Conservation (phyloP, 2,113 vertebrate genomes). For the Callocephalon fimbriatum region DNA sequence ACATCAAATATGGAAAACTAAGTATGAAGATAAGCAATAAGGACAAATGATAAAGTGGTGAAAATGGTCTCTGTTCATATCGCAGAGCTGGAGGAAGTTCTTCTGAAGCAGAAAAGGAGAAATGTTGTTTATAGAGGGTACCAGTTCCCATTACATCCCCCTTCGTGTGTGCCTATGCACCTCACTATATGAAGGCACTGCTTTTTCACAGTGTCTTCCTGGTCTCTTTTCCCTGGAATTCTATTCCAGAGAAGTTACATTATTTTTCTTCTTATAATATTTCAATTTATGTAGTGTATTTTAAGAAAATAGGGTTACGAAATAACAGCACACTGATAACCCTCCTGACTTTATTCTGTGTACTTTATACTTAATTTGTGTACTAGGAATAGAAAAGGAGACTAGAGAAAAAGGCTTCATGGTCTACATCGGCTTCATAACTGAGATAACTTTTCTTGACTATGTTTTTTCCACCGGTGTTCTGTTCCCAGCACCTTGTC, state of each 20-base stretch:
- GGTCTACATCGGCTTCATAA: neutral
- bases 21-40: neutral
- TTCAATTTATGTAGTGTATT: neutral
- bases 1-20: neutral
- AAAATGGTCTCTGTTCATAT: neutral
- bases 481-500: neutral
- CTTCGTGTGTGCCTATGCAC: rapidly evolving
- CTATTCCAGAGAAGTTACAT: neutral
- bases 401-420: neutral
- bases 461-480: neutral
- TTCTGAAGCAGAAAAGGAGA: neutral
- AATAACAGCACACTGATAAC: neutral
- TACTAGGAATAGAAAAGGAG: neutral
- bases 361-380: neutral
- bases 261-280: neutral
- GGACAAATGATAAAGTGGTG: neutral
- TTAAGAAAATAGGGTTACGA: neutral
- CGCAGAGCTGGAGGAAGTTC: neutral
- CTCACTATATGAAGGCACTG: neutral
- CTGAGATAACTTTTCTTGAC: neutral
- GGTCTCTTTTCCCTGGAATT: neutral
- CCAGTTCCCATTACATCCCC: neutral
- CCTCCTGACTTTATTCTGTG: neutral
- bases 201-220: neutral
- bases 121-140: neutral